Evolutionary conservation across 1,140 invertebrate genomes (phyloP).

Genomic region (Tetragnatha versicolor): DNA sequence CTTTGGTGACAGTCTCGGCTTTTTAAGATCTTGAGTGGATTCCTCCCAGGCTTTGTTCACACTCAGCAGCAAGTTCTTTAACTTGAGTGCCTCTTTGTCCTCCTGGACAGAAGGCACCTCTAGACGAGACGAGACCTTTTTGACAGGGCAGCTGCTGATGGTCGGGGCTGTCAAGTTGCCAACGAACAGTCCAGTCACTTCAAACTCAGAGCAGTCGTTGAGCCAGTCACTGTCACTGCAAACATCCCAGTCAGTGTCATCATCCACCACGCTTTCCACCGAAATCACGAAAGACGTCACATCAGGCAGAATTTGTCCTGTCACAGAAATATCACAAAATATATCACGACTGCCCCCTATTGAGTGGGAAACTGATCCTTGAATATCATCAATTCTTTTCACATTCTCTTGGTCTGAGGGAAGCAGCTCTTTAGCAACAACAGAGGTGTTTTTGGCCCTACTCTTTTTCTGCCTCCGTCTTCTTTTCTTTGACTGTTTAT

Average conservation of each 20-base stretch:
- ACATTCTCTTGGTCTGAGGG: too few relatives aligned
- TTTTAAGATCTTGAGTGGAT: not conserved
- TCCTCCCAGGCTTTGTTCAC: conserved; percentile 14
- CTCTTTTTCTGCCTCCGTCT: conserved; percentile 1
- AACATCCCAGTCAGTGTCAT: conserved; percentile 33
- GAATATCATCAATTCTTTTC: too few relatives aligned
- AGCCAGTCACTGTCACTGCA: not conserved
- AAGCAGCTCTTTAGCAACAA: too few relatives aligned
- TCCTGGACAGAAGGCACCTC: not conserved
- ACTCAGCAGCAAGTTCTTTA: not conserved
- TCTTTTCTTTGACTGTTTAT: conserved; percentile 15
- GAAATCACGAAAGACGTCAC: conserved; percentile 14
- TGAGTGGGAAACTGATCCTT: not conserved
- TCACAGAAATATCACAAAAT: conserved; percentile 1
- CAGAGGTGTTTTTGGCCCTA: not conserved
- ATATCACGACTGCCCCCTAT: not conserved
- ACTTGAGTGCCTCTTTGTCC: not conserved
- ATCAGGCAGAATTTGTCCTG: not conserved
- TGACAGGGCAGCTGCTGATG: too few relatives aligned
- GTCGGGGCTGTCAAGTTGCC: not conserved
- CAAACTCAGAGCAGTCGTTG: conserved; percentile 8
- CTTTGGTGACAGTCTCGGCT: not conserved
- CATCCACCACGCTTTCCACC: conserved; percentile 2
- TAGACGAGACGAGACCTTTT: not conserved
- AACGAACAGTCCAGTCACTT: not conserved